Percentiles rank a stretch among this genome's conserved stretches.
Conservation (phyloP, 2,888 invertebrate species). For the Eupelmus urozonus region DNA sequence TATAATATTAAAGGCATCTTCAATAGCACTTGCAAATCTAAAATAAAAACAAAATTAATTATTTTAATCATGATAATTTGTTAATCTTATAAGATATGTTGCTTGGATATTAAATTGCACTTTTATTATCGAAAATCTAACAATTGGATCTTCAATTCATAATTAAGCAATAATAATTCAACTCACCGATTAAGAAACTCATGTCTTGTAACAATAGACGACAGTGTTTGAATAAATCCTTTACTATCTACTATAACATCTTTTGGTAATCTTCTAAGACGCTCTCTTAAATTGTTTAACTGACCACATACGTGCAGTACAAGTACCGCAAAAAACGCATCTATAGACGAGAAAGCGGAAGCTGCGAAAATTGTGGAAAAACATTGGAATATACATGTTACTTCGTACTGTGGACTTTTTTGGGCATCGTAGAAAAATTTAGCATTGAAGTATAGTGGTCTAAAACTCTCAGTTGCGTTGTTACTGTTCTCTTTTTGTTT, state of each 20-base stretch:
- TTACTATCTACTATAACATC: neutral
- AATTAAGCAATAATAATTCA: too few relatives aligned
- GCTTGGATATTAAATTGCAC: too few relatives aligned
- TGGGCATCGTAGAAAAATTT: conserved; percentile 30
- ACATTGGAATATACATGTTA: conserved; percentile 42
- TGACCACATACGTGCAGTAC: conserved; percentile 56
- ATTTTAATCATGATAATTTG: neutral
- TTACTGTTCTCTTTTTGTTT: neutral
- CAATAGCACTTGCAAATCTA: conserved; percentile 59
- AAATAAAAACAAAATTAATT: neutral
- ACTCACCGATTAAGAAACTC: conserved; percentile 60
- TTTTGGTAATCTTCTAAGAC: neutral
- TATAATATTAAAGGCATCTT: conserved; percentile 63
- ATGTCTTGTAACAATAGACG: conserved; percentile 59
- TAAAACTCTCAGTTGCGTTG: conserved; percentile 8
- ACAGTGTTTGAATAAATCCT: conserved; percentile 12
- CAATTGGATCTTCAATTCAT: too few relatives aligned
- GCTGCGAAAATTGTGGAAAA: conserved; percentile 38
- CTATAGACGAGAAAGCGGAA: conserved; percentile 45
- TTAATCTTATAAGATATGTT: neutral
- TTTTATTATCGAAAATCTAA: too few relatives aligned
- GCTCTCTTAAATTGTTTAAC: conserved; percentile 45
- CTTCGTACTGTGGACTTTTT: conserved; percentile 39
- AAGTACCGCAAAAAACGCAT: conserved; percentile 54
- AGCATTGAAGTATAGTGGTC: conserved; percentile 25